Conservation (phyloP, 2,888 invertebrate genomes). For the Furcula furcula region DNA sequence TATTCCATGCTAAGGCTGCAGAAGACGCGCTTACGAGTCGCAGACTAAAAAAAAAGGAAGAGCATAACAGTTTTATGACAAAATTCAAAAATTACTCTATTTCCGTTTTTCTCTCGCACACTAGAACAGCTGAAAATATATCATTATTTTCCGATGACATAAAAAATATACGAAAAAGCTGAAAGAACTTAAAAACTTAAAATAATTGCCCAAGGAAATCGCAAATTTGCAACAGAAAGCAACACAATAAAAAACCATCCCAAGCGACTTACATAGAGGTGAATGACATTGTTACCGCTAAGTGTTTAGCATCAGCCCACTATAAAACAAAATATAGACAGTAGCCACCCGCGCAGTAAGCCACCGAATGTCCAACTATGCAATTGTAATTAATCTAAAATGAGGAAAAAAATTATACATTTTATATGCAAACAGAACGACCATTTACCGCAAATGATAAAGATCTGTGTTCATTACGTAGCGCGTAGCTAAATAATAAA, state of each 20-base stretch:
- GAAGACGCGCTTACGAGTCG: too few relatives aligned
- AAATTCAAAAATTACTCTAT: too few relatives aligned
- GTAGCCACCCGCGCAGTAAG: constrained; percentile 52
- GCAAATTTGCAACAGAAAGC: constrained; percentile 14
- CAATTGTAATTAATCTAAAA: constrained; percentile 60
- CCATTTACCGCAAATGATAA: constrained; percentile 20
- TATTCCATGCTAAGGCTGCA: too few relatives aligned
- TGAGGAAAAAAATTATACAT: constrained; percentile 33
- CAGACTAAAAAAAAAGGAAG: too few relatives aligned
- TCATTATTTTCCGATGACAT: too few relatives aligned
- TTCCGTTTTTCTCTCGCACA: too few relatives aligned
- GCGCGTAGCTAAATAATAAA: constrained; percentile 9
- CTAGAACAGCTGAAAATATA: too few relatives aligned
- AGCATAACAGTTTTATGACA: too few relatives aligned
- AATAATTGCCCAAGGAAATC: constrained; percentile 5
- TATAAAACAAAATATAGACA: constrained; percentile 32
- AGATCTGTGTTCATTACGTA: constrained; percentile 23
- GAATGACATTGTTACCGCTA: constrained; percentile 66
- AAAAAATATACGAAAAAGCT: too few relatives aligned
- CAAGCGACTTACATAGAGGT: constrained; percentile 73
- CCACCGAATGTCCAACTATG: constrained; percentile 50
- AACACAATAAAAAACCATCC: constrained; percentile 10
- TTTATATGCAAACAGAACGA: not conserved
- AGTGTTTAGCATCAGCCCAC: constrained; percentile 35
- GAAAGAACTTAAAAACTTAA: not conserved